phyloP scores from a whole-genome alignment of 2,888 invertebrate genomes.

The Argyra leucocephala region DNA sequence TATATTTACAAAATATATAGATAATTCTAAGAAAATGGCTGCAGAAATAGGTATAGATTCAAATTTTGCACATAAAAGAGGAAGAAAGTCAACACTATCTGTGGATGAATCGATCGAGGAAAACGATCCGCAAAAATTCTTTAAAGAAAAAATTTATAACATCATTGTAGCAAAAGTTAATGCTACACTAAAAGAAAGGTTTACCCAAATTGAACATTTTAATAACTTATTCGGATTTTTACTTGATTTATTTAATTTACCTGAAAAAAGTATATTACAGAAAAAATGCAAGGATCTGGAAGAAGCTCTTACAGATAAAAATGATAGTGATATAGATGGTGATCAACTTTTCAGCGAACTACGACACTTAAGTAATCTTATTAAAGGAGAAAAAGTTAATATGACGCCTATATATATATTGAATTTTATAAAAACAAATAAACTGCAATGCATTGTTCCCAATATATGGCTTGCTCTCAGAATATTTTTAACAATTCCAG shows the following conservation, averaged over 20 bases:
- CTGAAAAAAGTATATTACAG: constrained; percentile 10
- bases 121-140: constrained; percentile 12
- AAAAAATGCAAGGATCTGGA: constrained; percentile 9
- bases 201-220: constrained; percentile 10
- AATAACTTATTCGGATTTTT: constrained; percentile 10
- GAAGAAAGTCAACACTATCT: constrained; percentile 10
- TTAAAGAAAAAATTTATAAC: constrained; percentile 11
- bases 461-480: no score
- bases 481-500: no score
- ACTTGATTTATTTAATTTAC: constrained; percentile 10
- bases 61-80: constrained; percentile 7
- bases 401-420: no score
- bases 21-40: constrained; percentile 9
- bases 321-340: no score
- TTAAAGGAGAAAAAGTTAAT: no score
- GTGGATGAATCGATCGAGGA: constrained; percentile 11
- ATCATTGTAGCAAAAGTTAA: constrained; percentile 12
- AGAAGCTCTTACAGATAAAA: no score
- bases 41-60: constrained; percentile 12
- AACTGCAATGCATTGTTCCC: no score
- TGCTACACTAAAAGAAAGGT: constrained; percentile 8
- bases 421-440: no score
- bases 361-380: no score
- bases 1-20: constrained; percentile 11
- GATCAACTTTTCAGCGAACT: no score